Conservation (phyloP, 2,888 invertebrate species). For the Epiblema foenella region DNA sequence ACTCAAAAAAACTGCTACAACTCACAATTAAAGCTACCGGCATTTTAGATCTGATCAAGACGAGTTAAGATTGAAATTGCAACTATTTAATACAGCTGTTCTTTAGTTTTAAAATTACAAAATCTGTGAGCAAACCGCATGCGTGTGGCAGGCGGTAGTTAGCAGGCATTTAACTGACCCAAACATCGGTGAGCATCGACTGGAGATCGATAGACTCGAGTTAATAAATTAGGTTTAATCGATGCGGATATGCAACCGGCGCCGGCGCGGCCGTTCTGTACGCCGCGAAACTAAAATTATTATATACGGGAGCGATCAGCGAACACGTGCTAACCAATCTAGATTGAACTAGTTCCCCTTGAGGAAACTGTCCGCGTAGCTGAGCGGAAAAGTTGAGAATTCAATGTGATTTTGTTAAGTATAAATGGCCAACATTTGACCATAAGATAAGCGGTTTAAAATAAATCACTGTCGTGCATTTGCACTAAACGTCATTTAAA, state of each 20-base stretch:
- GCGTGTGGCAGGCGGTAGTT: slow-evolving; percentile 11
- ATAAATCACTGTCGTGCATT: slow-evolving; percentile 33
- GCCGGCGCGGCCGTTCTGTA: slow-evolving; percentile 49
- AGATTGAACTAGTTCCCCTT: slow-evolving; percentile 42
- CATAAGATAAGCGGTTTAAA: slow-evolving; percentile 30
- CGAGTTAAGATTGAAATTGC: slow-evolving; percentile 29
- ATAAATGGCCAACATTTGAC: slow-evolving; percentile 27
- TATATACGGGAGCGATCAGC: slow-evolving; percentile 41
- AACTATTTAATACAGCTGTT: background rate
- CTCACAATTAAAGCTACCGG: slow-evolving; percentile 3
- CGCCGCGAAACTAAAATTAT: slow-evolving; percentile 37
- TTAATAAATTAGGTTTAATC: slow-evolving; percentile 57
- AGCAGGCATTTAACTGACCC: slow-evolving; percentile 52
- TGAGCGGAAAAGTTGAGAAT: slow-evolving; percentile 30
- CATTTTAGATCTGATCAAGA: slow-evolving; percentile 12
- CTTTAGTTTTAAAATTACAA: background rate
- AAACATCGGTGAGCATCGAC: slow-evolving; percentile 50
- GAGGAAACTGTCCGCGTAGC: slow-evolving; percentile 32
- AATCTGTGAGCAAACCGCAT: slow-evolving; percentile 24
- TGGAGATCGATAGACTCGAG: slow-evolving; percentile 43
- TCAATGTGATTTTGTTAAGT: slow-evolving; percentile 29
- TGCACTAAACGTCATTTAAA: slow-evolving; percentile 30
- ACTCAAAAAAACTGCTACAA: slow-evolving; percentile 11
- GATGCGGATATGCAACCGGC: slow-evolving; percentile 51
- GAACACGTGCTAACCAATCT: slow-evolving; percentile 44